Evolutionary conservation across 2,888 invertebrate species (phyloP).

Genomic region (Papilio elwesi): DNA sequence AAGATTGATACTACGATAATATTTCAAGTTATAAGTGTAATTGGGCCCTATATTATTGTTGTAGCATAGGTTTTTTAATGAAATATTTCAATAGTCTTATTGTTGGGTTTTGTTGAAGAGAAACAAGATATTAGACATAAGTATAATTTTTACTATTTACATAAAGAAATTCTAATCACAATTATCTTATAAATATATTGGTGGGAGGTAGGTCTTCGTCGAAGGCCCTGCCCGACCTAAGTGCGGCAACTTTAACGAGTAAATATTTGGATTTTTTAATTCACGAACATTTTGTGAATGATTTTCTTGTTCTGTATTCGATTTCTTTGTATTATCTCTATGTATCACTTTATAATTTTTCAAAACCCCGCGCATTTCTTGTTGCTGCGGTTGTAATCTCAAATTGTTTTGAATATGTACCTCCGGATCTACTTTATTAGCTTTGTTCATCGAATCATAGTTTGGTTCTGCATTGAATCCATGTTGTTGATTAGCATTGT

Average conservation of each 20-base stretch:
- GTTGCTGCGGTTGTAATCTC: slow-evolving; percentile 58
- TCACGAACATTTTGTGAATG: slow-evolving; percentile 59
- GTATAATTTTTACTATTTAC: not conserved
- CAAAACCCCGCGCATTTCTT: slow-evolving; percentile 69
- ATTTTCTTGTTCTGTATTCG: slow-evolving; percentile 54
- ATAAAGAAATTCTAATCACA: slow-evolving; percentile 19
- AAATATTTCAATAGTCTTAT: no score
- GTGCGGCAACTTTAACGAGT: slow-evolving; percentile 65
- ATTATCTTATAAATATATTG: slow-evolving; percentile 67
- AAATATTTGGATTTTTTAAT: slow-evolving; percentile 59
- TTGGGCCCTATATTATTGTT: no score
- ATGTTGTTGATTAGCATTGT: slow-evolving; percentile 54
- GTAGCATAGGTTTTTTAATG: no score
- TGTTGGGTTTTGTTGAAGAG: no score
- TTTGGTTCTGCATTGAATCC: slow-evolving; percentile 46
- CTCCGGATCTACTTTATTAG: slow-evolving; percentile 48
- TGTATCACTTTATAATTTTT: slow-evolving; percentile 79
- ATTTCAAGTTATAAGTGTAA: no score
- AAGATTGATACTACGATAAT: no score
- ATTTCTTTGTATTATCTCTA: slow-evolving; percentile 62
- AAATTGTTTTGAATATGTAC: slow-evolving; percentile 51
- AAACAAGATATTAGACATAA: not conserved
- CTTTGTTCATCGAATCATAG: slow-evolving; percentile 51
- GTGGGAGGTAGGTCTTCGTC: slow-evolving; percentile 74
- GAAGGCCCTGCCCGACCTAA: slow-evolving; percentile 77